Percentiles rank a stretch among this genome's conserved stretches.
phyloP scores from a whole-genome alignment of 2,888 invertebrate species.

The Ornithoptera alexandrae region DNA sequence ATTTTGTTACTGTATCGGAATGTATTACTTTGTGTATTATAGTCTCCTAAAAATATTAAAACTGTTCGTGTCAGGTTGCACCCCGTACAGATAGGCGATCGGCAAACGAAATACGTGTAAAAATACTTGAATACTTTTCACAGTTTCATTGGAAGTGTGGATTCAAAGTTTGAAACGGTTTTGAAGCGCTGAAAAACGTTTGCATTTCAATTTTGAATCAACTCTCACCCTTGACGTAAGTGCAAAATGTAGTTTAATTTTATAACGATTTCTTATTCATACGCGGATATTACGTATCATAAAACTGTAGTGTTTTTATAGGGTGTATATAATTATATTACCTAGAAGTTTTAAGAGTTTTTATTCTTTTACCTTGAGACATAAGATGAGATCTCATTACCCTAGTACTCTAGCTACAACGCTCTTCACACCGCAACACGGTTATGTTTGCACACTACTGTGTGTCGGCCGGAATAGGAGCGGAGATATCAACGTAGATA shows the following conservation, averaged over 20 bases:
- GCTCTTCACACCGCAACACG: too few relatives aligned
- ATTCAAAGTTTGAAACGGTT: neutral
- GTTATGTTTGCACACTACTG: too few relatives aligned
- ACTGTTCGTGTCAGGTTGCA: neutral
- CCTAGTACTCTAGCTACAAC: too few relatives aligned
- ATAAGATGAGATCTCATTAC: too few relatives aligned
- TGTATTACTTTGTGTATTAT: too few relatives aligned
- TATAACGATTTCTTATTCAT: neutral
- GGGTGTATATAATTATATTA: too few relatives aligned
- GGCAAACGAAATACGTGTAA: constrained; percentile 3
- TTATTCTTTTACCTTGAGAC: too few relatives aligned
- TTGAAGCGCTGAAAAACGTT: neutral
- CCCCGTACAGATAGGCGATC: neutral
- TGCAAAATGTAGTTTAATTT: neutral
- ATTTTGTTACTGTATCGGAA: too few relatives aligned
- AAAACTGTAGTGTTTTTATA: neutral
- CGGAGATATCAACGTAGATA: too few relatives aligned
- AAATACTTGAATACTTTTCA: constrained; percentile 1
- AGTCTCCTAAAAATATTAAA: neutral
- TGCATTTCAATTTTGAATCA: constrained; percentile 3
- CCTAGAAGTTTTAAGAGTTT: too few relatives aligned
- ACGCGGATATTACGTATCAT: neutral
- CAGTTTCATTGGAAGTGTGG: neutral
- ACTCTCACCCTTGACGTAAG: neutral
- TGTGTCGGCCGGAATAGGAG: too few relatives aligned